Conservation (phyloP, 2,888 invertebrate species). For the Herminia tarsipennalis region DNA sequence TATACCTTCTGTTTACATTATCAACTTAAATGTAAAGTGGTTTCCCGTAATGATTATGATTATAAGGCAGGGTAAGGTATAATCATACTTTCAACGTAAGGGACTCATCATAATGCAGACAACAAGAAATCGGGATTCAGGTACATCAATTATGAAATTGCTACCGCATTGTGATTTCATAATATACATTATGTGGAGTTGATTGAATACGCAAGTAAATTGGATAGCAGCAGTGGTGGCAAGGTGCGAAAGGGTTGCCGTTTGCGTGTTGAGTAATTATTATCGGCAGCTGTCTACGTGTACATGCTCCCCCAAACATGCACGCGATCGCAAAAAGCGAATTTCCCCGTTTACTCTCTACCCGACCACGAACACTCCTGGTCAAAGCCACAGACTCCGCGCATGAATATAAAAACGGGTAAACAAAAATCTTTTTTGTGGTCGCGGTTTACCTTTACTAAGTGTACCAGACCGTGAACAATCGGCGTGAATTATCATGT, state of each 20-base stretch:
- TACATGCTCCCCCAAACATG: constrained; percentile 71
- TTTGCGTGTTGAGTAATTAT: constrained; percentile 79
- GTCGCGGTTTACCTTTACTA: constrained; percentile 80
- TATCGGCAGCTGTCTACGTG: constrained; percentile 77
- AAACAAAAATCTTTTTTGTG: constrained; percentile 82
- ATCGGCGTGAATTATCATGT: constrained; percentile 81
- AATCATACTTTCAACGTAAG: too few relatives aligned
- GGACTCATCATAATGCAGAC: too few relatives aligned
- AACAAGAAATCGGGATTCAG: neutral
- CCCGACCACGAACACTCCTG: constrained; percentile 67
- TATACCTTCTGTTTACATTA: too few relatives aligned
- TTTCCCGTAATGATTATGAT: too few relatives aligned
- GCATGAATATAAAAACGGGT: constrained; percentile 72
- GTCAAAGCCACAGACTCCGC: constrained; percentile 70
- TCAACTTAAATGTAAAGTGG: too few relatives aligned
- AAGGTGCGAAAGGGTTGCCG: constrained; percentile 82
- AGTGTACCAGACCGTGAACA: constrained; percentile 82
- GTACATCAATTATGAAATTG: neutral
- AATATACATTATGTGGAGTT: constrained; percentile 40
- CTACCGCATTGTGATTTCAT: constrained; percentile 17
- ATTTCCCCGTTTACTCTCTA: constrained; percentile 61
- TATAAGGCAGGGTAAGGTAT: too few relatives aligned
- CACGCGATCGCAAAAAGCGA: constrained; percentile 70
- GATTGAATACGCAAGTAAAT: constrained; percentile 44
- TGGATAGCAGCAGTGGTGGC: constrained; percentile 55